Evolutionary conservation across 2,113 vertebrate genomes (phyloP), one percentile per base, ranked within the genome.

Genomic region (Dasyornis broadbenti): DNA sequence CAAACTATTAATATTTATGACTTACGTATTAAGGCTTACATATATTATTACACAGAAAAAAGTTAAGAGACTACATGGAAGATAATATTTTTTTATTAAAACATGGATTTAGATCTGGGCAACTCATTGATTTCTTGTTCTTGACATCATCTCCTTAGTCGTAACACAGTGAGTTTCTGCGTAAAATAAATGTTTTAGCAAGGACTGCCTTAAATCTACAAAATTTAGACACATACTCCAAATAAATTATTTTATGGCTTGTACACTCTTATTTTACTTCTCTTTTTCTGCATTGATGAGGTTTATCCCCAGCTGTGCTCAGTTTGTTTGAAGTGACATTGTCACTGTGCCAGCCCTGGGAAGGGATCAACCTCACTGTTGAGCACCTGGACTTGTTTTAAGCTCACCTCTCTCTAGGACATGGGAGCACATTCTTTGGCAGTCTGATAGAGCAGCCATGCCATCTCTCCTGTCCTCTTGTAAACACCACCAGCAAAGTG

Each of bases 111-210:
- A 89, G 95, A 95, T 65, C 27, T 59, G 72, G 85, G 22, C 15
- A 94, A 78, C 71, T 87, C 64, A 94, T 90, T 94, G 82, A 97
- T 95, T 84, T 90, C 64, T 89, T 77, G 68, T 59, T 91, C 61
- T 80, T 82, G 59, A 66, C 69, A 87, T 53, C 53, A 70, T 37
- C 53, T 92, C 57, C 47, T 72, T 78, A 72, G n/a, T 68, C 80
- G 86, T 66, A 94, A 88, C 30, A 52, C 27, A 68, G 69, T 70
- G 30, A 65, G 17, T 90, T 89, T 93, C 66, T 91, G 56, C 82
- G 71, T 87, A 64, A 96, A 69, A 95, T 79, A 94, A 87, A 59
- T 4, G 13, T 42, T 82, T 60, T 33, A 94, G 42, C n/a, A 80
- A 52, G 15, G 65, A 93, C 65, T 22, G 40, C 59, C 81, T 83